Evolutionary conservation across 2,888 invertebrate species (phyloP).

Genomic region (Graphium colonna): DNA sequence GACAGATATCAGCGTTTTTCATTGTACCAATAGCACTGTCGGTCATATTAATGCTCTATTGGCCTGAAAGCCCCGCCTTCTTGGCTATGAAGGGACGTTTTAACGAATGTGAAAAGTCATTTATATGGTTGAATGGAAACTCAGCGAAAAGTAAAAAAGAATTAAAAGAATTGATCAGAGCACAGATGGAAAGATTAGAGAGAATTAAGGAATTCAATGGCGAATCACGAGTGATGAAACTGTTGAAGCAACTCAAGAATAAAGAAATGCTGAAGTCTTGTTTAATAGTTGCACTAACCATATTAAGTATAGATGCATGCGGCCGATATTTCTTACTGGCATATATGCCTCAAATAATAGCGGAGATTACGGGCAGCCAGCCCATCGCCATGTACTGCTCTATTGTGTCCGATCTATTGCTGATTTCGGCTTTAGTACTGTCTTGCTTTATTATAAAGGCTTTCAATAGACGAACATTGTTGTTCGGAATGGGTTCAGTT

Average conservation of each 20-base stretch:
- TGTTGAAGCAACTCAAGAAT: slow-evolving; percentile 25
- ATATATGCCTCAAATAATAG: slow-evolving; percentile 38
- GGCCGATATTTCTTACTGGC: slow-evolving; percentile 37
- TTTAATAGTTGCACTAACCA: slow-evolving; percentile 29
- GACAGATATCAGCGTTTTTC: slow-evolving; percentile 35
- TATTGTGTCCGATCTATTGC: slow-evolving; percentile 37
- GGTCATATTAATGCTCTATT: slow-evolving; percentile 34
- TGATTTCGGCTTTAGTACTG: slow-evolving; percentile 31
- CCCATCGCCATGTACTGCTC: slow-evolving; percentile 39
- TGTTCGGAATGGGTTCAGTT: slow-evolving; percentile 33
- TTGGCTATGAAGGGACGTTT: slow-evolving; percentile 41
- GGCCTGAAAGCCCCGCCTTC: slow-evolving; percentile 44
- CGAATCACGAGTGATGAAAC: slow-evolving; percentile 3
- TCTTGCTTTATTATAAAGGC: slow-evolving; percentile 33
- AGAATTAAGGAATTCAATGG: background rate
- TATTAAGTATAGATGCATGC: slow-evolving; percentile 34
- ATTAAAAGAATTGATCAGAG: slow-evolving; percentile 29
- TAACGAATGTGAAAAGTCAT: slow-evolving; percentile 37
- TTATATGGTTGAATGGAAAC: slow-evolving; percentile 37
- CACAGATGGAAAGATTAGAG: slow-evolving; percentile 25
- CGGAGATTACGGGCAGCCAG: slow-evolving; percentile 30
- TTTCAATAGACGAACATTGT: slow-evolving; percentile 35
- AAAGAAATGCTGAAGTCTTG: slow-evolving; percentile 36
- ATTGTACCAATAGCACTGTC: slow-evolving; percentile 23
- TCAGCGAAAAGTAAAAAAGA: slow-evolving; percentile 31